Evolutionary conservation across 2,113 vertebrate genomes (phyloP).

Genomic region (Suricata suricatta): DNA sequence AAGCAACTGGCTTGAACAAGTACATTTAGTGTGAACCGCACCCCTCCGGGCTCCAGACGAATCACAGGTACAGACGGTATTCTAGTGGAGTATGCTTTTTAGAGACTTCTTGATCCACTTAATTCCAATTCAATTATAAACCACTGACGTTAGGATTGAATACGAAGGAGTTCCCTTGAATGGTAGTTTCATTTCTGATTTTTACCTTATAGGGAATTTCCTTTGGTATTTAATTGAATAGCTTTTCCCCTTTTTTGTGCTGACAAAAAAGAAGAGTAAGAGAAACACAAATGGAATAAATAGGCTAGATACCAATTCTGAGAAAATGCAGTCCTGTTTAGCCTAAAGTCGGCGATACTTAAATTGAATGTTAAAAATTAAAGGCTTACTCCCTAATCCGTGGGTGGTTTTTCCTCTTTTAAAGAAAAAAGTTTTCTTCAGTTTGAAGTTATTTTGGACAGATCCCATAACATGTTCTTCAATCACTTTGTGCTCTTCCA

Average conservation of each 20-base stretch:
- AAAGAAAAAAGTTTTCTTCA: constrained; percentile 64
- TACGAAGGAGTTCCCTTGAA: constrained; percentile 79
- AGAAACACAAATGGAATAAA: constrained; percentile 75
- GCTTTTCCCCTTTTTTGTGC: constrained; percentile 81
- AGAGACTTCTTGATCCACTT: constrained; percentile 78
- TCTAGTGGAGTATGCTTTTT: constrained; percentile 71
- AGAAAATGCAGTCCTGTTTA: constrained; percentile 85
- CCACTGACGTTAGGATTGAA: constrained; percentile 72
- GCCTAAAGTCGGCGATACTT: constrained; percentile 83
- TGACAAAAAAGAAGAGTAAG: constrained; percentile 76
- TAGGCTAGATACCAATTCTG: constrained; percentile 81
- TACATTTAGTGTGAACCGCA: constrained; percentile 92
- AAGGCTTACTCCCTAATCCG: constrained; percentile 82
- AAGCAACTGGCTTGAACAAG: constrained; percentile 94
- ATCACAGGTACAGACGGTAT: constrained; percentile 63
- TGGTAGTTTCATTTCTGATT: constrained; percentile 77
- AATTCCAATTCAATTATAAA: constrained; percentile 77
- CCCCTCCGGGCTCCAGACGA: constrained; percentile 46
- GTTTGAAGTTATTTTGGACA: constrained; percentile 77
- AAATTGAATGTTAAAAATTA: constrained; percentile 82
- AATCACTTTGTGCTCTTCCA: constrained; percentile 69
- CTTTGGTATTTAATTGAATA: constrained; percentile 83
- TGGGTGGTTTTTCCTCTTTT: constrained; percentile 76
- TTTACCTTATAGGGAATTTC: constrained; percentile 83
- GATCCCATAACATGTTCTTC: constrained; percentile 69